A percentile compares a stretch with the other conserved stretches of the same genome.
Evolutionary conservation across 2,888 invertebrate species (phyloP).

Genomic region (Eupithecia pulchellata): DNA sequence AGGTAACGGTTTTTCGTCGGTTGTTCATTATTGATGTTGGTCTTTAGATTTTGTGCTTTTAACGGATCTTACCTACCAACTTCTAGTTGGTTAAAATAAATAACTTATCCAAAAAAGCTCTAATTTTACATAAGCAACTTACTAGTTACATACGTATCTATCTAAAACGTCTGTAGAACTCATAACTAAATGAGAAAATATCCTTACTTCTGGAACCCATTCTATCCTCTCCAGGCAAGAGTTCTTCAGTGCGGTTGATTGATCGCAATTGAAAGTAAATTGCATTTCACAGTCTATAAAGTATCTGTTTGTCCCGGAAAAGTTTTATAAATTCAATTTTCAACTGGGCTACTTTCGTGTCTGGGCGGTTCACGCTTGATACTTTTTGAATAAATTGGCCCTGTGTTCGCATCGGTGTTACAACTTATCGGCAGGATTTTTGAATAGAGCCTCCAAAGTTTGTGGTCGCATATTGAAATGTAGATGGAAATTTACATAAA

Average conservation of each 20-base stretch:
- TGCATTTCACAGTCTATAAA: constrained; percentile 82
- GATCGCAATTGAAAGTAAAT: constrained; percentile 78
- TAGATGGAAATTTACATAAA: constrained; percentile 15
- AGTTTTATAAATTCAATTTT: constrained; percentile 84
- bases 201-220: neutral
- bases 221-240: constrained; percentile 1
- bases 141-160: neutral
- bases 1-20: neutral
- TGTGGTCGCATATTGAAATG: constrained; percentile 34
- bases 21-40: neutral
- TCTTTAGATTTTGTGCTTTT: neutral
- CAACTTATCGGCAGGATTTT: constrained; percentile 46
- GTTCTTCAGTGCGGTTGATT: constrained; percentile 52
- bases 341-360: constrained; percentile 76
- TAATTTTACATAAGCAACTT: neutral
- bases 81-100: neutral
- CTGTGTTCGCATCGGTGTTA: constrained; percentile 71
- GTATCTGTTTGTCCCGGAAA: constrained; percentile 80
- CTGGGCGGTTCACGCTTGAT: constrained; percentile 78
- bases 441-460: constrained; percentile 36
- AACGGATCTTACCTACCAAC: neutral
- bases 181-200: constrained; percentile 10
- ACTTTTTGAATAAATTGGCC: constrained; percentile 81
- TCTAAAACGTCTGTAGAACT: neutral
- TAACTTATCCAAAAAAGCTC: neutral